Evolutionary conservation across 2,888 invertebrate species (phyloP).

Genomic region (Eustalomyia histrio): DNA sequence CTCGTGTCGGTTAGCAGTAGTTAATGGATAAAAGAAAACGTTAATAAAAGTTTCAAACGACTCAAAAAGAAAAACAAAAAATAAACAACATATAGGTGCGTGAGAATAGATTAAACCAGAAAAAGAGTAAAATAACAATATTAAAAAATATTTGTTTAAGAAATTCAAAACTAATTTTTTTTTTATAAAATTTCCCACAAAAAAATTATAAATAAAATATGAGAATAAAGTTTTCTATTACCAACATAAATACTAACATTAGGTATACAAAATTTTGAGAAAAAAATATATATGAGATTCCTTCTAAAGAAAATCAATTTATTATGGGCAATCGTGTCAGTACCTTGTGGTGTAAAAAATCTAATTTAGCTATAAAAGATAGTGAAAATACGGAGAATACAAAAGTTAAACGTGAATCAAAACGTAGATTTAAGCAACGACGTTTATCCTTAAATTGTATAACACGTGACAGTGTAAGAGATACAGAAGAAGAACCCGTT

Average conservation of each 20-base stretch:
- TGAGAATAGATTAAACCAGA: slow-evolving; percentile 1
- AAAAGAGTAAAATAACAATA: neutral
- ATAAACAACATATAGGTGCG: too few species aligned
- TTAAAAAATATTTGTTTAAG: slow-evolving; percentile 6
- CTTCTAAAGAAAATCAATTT: slow-evolving; percentile 31
- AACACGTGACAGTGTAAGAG: slow-evolving; percentile 57
- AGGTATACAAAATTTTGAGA: too few species aligned
- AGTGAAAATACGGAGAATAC: slow-evolving; percentile 51
- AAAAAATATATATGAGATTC: neutral
- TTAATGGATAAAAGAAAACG: neutral
- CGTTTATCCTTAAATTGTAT: slow-evolving; percentile 72
- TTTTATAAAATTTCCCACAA: neutral
- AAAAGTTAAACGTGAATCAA: slow-evolving; percentile 40
- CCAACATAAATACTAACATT: too few species aligned
- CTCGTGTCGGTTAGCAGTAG: slow-evolving; percentile 71
- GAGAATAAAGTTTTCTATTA: neutral
- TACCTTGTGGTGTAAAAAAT: slow-evolving; percentile 78
- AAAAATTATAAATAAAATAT: slow-evolving; percentile 26
- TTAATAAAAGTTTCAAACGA: neutral
- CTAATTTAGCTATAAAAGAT: slow-evolving; percentile 60
- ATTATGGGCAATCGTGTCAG: slow-evolving; percentile 79
- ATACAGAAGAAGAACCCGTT: slow-evolving; percentile 19
- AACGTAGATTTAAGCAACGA: slow-evolving; percentile 63
- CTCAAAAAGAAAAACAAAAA: too few species aligned
- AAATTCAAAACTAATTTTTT: neutral